Evolutionary conservation across 2,113 vertebrate species (phyloP).

Genomic region (Phalacrocorax carbo): DNA sequence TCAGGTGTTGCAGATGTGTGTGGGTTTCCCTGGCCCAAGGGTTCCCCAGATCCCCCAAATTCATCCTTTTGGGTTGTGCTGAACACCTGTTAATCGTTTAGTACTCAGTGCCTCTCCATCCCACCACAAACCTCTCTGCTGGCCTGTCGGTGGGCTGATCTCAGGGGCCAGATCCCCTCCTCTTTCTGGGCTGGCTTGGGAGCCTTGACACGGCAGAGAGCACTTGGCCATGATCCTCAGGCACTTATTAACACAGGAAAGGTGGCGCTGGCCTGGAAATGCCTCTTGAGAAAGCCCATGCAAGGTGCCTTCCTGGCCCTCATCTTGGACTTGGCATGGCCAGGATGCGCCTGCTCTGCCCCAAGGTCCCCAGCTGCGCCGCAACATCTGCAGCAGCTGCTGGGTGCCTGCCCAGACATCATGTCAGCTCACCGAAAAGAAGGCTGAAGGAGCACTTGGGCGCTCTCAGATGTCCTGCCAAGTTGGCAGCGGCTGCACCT

Average conservation of each 20-base stretch:
- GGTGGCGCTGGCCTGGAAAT: background rate
- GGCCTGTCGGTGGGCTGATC: rapidly evolving
- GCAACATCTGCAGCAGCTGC: background rate
- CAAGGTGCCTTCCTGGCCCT: background rate
- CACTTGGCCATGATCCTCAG: background rate
- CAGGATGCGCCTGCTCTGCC: background rate
- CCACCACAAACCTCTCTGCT: background rate
- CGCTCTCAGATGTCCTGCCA: background rate
- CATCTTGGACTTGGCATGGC: rapidly evolving
- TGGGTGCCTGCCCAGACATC: background rate
- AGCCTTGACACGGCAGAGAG: background rate
- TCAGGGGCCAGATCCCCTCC: background rate
- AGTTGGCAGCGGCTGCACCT: background rate
- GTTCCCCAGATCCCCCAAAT: background rate
- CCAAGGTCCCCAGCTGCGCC: background rate
- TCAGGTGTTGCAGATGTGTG: rapidly evolving
- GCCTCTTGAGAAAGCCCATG: background rate
- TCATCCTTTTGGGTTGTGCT: background rate
- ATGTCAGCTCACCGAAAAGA: rapidly evolving
- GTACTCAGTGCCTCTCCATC: background rate
- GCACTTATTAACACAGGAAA: background rate
- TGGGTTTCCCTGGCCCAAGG: background rate
- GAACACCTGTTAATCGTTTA: background rate
- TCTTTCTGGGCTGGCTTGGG: background rate
- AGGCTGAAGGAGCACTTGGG: background rate